A percentile compares a stretch with the other conserved stretches of the same genome.
These are phyloP conservation scores for Thomomys bottae DNA, from an alignment of 2,113 vertebrate species.

Conservation along the genomic window DNA sequence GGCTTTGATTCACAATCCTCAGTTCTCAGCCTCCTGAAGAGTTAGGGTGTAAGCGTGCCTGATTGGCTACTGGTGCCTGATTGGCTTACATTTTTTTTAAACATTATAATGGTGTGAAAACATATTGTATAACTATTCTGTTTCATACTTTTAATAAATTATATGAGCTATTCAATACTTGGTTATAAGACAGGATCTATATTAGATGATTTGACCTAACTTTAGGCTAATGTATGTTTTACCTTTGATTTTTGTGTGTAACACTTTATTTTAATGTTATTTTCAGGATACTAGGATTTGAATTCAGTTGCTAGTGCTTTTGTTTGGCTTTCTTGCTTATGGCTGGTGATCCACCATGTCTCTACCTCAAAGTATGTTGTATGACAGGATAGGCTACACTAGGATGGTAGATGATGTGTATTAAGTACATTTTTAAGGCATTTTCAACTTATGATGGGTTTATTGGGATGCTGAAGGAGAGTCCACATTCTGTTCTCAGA, in stretches of 20 bases:
- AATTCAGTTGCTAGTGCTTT: too few relatives aligned
- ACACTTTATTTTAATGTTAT: too few relatives aligned
- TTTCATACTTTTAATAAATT: not conserved
- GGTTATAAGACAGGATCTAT: not conserved
- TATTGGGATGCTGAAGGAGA: not conserved
- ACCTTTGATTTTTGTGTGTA: too few relatives aligned
- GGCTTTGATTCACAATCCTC: too few relatives aligned
- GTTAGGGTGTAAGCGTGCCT: too few relatives aligned
- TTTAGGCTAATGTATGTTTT: not conserved
- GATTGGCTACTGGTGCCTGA: too few relatives aligned
- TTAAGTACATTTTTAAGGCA: not conserved
- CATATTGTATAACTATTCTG: not conserved
- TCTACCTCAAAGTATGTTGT: not conserved
- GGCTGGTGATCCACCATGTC: too few relatives aligned
- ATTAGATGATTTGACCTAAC: not conserved
- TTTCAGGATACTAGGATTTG: too few relatives aligned
- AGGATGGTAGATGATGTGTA: not conserved
- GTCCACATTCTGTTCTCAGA: not conserved
- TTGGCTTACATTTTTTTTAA: not conserved
- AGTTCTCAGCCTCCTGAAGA: too few relatives aligned
- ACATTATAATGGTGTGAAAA: constrained; percentile 2
- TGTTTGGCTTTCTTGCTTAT: too few relatives aligned
- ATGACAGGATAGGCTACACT: not conserved
- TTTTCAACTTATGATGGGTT: not conserved
- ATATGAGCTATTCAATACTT: not conserved